These are phyloP conservation scores for Apodemia zela DNA, from an alignment of 2,888 invertebrate genomes.

Conservation along the genomic window DNA sequence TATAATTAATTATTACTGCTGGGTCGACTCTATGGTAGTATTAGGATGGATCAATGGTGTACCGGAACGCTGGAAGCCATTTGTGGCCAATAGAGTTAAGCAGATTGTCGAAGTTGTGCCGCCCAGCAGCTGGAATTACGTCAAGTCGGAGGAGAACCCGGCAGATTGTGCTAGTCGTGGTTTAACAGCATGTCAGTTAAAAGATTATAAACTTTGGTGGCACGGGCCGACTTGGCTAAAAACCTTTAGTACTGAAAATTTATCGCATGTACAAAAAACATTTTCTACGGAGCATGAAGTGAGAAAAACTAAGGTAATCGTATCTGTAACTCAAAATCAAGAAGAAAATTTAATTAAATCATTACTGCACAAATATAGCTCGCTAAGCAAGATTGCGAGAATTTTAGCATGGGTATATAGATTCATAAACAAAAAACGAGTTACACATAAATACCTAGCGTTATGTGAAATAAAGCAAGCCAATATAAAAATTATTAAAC, in stretches of 20 bases:
- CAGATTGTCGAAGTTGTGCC: slow-evolving; percentile 23
- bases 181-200: slow-evolving; percentile 18
- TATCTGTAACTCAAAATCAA: slow-evolving; percentile 13
- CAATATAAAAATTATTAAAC: not conserved
- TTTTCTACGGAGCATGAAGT: not conserved
- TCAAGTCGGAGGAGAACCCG: slow-evolving; percentile 29
- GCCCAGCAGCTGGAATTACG: slow-evolving; percentile 23
- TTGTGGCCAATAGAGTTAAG: slow-evolving; percentile 31
- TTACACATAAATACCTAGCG: not conserved
- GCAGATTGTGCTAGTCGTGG: slow-evolving; percentile 27
- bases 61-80: slow-evolving; percentile 29
- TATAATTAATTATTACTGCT: slow-evolving; percentile 24
- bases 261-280: not conserved
- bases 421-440: slow-evolving; percentile 20
- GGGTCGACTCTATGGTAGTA: slow-evolving; percentile 31
- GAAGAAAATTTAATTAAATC: not conserved
- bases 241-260: not conserved
- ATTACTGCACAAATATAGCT: slow-evolving; percentile 16
- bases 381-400: slow-evolving; percentile 18
- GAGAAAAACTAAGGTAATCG: slow-evolving; percentile 4
- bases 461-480: not conserved
- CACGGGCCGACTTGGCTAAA: slow-evolving; percentile 24
- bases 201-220: slow-evolving; percentile 27
- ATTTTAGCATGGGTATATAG: slow-evolving; percentile 21
- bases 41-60: slow-evolving; percentile 31